Conservation (phyloP, 2,797 vertebrate species). For the Zenarchopterus dispar region DNA sequence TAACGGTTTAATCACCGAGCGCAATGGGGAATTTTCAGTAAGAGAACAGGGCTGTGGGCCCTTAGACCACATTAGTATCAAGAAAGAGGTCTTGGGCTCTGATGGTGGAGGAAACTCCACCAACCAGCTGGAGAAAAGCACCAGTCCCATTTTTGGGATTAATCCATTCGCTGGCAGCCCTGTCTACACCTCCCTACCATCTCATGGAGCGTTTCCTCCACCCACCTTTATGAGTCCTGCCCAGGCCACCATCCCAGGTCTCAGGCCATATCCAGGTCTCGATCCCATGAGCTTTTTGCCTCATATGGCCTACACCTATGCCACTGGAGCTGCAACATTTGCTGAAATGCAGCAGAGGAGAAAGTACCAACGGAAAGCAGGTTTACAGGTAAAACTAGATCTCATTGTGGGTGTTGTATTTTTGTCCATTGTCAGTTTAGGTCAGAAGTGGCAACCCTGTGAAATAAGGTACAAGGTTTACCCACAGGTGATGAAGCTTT, state of each 20-base stretch:
- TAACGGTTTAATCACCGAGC: constrained; percentile 87
- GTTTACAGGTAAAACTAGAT: constrained; percentile 90
- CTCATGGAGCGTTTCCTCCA: constrained; percentile 93
- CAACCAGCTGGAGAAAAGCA: constrained; percentile 88
- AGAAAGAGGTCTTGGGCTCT: constrained; percentile 91
- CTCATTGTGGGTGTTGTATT: neutral
- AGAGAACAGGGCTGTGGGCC: constrained; percentile 87
- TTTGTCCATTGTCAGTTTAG: neutral
- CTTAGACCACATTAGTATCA: constrained; percentile 91
- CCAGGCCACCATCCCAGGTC: constrained; percentile 91
- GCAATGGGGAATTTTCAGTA: constrained; percentile 81
- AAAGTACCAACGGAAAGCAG: constrained; percentile 93
- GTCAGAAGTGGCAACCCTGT: no score
- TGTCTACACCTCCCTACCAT: constrained; percentile 91
- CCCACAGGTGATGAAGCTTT: no score
- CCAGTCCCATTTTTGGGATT: constrained; percentile 92
- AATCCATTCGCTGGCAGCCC: constrained; percentile 91
- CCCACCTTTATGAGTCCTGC: constrained; percentile 92
- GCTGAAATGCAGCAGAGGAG: constrained; percentile 95
- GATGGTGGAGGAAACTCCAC: constrained; percentile 69
- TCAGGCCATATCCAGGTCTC: constrained; percentile 91
- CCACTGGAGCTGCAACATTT: constrained; percentile 92
- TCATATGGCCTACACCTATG: constrained; percentile 96
- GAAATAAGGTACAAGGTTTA: no score
- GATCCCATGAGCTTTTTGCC: constrained; percentile 97